Evolutionary conservation across 2,888 invertebrate species (phyloP), one percentile per base, ranked within the genome.

Genomic region (Vandiemenella viatica): DNA sequence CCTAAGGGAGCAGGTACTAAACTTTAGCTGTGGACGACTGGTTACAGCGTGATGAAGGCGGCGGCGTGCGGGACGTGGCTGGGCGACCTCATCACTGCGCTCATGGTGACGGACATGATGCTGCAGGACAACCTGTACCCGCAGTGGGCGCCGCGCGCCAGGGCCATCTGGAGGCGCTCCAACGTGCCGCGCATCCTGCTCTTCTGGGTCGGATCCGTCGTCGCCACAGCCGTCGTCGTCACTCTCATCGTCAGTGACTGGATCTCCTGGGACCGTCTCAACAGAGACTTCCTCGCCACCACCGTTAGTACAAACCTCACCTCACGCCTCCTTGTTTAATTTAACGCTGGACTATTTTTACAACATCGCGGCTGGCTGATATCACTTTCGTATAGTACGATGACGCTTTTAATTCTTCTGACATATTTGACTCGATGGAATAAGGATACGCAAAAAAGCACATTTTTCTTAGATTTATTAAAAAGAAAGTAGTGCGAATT

Each of bases 41-140:
- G 15, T 50, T 50, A 10, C 54, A 62, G 62, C 50, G 59, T 71
- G 55, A 69, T 70, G 69, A 71, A 71, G 58, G 67, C 65, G 8
- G 70, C 71, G 6, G 70, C 70, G 3, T 67, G 66, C 53, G 70
- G 70, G 13, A 71, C 71, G 0, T 71, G 71, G 71, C 63, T 69
- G 52, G 71, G 71, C 0, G 71, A 71, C 55, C 66, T 71, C 55
- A 65, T 71, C 56, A 71, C 71, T 2, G 70, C 70, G 19, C 67
- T 71, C 61, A 70, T 71, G 68, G 69, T 71, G 20, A 70, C 70
- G 38, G 71, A 71, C 56, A 70, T 71, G 59, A 71, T 71, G 70
- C 63, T 71, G 5, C 71, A 71, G 57, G 71, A 71, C 57, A 67
- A 65, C 53, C 61, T 71, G 16, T 71, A 71, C 55, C 69, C 71